phyloP scores from a whole-genome alignment of 2,797 vertebrate genomes.

The Phyllotis vaccarum region DNA sequence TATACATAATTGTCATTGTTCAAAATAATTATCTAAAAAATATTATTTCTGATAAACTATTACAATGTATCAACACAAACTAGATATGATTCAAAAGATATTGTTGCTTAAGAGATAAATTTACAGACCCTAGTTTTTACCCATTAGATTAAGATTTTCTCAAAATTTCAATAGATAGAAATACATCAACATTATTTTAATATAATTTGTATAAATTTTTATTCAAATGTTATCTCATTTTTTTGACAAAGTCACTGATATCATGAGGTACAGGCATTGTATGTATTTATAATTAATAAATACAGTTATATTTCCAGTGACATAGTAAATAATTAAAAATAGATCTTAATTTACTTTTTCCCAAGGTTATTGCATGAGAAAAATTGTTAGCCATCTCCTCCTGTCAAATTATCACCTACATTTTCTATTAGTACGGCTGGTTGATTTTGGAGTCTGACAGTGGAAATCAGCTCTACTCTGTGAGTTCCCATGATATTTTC shows the following conservation, averaged over 20 bases:
- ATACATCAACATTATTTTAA: neutral
- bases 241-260: neutral
- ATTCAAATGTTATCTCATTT: neutral
- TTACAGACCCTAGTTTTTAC: neutral
- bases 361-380: neutral
- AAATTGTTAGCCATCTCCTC: neutral
- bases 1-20: accelerated
- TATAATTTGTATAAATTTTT: neutral
- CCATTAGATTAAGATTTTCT: neutral
- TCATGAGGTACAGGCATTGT: neutral
- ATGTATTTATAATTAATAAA: neutral
- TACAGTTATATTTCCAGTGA: neutral
- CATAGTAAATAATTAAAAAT: neutral
- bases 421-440: constrained; percentile 38
- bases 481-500: constrained; percentile 54
- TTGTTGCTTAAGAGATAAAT: too few species aligned
- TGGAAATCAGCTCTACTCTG: constrained; percentile 26
- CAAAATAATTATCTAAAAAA: neutral
- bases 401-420: neutral
- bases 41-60: neutral
- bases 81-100: neutral
- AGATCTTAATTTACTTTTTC: neutral
- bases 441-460: constrained; percentile 51
- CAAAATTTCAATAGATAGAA: neutral
- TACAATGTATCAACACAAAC: neutral